phyloP scores from a whole-genome alignment of 1,140 invertebrate genomes.

The Penaeus vannamei region DNA sequence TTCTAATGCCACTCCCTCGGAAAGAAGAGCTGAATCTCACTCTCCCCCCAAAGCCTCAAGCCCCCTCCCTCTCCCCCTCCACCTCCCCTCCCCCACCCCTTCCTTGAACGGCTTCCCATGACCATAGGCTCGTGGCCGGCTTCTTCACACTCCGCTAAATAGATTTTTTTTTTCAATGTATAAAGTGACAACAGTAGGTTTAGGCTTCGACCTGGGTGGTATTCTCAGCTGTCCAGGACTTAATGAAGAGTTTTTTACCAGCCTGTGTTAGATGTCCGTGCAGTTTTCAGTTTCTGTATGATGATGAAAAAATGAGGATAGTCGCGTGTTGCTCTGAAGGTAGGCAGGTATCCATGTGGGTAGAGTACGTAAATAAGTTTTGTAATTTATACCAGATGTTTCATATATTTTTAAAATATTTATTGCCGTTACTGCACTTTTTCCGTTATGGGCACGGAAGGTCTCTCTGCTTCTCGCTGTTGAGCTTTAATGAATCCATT shows the following conservation, averaged over 20 bases:
- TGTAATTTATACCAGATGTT: slow-evolving; percentile 60
- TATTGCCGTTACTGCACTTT: slow-evolving; percentile 58
- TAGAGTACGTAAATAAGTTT: slow-evolving; percentile 55
- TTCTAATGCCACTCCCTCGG: slow-evolving; percentile 36
- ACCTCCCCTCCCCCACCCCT: neutral
- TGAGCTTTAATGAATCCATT: slow-evolving; percentile 54
- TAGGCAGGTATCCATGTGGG: slow-evolving; percentile 55
- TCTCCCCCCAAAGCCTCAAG: slow-evolving; percentile 24
- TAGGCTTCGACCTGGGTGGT: slow-evolving; percentile 50
- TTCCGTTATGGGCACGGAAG: slow-evolving; percentile 56
- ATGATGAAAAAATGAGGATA: slow-evolving; percentile 50
- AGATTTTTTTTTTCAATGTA: slow-evolving; percentile 20
- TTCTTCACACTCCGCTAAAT: slow-evolving; percentile 45
- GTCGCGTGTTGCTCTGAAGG: slow-evolving; percentile 49
- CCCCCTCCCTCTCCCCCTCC: neutral
- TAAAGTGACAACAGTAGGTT: slow-evolving; percentile 51
- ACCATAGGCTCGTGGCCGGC: slow-evolving; percentile 51
- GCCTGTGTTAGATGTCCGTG: slow-evolving; percentile 52
- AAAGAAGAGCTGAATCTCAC: slow-evolving; percentile 39
- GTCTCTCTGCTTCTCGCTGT: slow-evolving; percentile 54
- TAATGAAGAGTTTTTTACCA: slow-evolving; percentile 44
- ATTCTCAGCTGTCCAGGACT: slow-evolving; percentile 42
- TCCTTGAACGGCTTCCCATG: slow-evolving; percentile 44
- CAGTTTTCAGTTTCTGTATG: slow-evolving; percentile 53
- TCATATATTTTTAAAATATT: slow-evolving; percentile 61